Percentiles rank a stretch among this genome's conserved stretches.
Evolutionary conservation across 2,888 invertebrate genomes (phyloP).

Genomic region (Schizotus pectinicornis): DNA sequence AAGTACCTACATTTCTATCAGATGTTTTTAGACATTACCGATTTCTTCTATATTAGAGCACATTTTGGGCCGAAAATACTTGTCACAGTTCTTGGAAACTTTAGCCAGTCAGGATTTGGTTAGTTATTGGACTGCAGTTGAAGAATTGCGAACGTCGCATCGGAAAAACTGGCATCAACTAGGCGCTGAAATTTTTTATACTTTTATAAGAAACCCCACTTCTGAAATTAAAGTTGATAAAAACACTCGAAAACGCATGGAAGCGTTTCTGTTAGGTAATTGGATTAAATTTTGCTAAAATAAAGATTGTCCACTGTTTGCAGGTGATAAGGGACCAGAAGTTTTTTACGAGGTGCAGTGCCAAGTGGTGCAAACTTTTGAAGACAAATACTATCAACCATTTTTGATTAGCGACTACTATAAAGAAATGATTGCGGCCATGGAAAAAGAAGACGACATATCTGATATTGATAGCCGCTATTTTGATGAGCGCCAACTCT

Average conservation of each 20-base stretch:
- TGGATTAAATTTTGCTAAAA: neutral
- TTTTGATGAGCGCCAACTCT: slow-evolving; percentile 63
- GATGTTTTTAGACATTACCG: slow-evolving; percentile 67
- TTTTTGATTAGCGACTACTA: slow-evolving; percentile 88
- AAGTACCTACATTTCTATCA: too few species aligned
- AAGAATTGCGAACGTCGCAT: slow-evolving; percentile 79
- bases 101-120: slow-evolving; percentile 84
- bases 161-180: slow-evolving; percentile 82
- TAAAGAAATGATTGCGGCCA: slow-evolving; percentile 71
- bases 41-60: slow-evolving; percentile 77
- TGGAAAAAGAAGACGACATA: slow-evolving; percentile 64
- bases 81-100: slow-evolving; percentile 82
- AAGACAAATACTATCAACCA: slow-evolving; percentile 87
- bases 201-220: slow-evolving; percentile 81
- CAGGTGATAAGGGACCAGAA: slow-evolving; percentile 84
- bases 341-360: slow-evolving; percentile 88
- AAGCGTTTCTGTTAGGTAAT: slow-evolving; percentile 74
- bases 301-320: neutral
- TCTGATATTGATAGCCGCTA: slow-evolving; percentile 54
- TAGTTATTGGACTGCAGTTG: slow-evolving; percentile 86
- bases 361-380: slow-evolving; percentile 77
- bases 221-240: slow-evolving; percentile 85
- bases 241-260: slow-evolving; percentile 82
- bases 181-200: slow-evolving; percentile 91
- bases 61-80: slow-evolving; percentile 78